Percentiles rank a stretch among this genome's conserved stretches.
Evolutionary conservation across 2,888 invertebrate species (phyloP).

Genomic region (Chirona hameri): DNA sequence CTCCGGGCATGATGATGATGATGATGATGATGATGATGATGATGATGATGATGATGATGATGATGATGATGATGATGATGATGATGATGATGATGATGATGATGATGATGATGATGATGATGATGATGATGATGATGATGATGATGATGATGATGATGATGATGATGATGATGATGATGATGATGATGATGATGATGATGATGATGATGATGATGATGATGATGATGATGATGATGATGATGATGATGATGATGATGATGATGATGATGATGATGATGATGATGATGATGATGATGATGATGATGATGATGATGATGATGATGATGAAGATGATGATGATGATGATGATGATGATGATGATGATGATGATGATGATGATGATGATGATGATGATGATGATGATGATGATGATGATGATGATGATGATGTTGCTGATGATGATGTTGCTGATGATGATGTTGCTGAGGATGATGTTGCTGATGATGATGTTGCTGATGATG

Average conservation of each 20-base stretch:
- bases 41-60: too few relatives aligned
- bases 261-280: conserved; percentile 9
- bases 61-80: too few relatives aligned
- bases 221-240: conserved; percentile 11
- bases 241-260: conserved; percentile 6
- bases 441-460: too few relatives aligned
- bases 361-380: conserved; percentile 22
- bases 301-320: conserved; percentile 10
- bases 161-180: conserved; percentile 22
- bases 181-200: conserved; percentile 22
- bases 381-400: conserved; percentile 22
- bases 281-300: conserved; percentile 22
- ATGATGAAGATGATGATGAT: conserved; percentile 12
- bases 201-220: conserved; percentile 10
- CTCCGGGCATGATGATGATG: too few relatives aligned
- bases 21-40: too few relatives aligned
- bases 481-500: too few relatives aligned
- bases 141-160: too few relatives aligned
- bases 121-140: too few relatives aligned
- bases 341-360: conserved; percentile 22
- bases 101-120: too few relatives aligned
- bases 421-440: too few relatives aligned
- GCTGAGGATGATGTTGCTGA: too few relatives aligned
- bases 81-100: too few relatives aligned
- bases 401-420: conserved; percentile 22